Conservation (phyloP, 2,888 invertebrate species). For the Drosophila kokeensis region DNA sequence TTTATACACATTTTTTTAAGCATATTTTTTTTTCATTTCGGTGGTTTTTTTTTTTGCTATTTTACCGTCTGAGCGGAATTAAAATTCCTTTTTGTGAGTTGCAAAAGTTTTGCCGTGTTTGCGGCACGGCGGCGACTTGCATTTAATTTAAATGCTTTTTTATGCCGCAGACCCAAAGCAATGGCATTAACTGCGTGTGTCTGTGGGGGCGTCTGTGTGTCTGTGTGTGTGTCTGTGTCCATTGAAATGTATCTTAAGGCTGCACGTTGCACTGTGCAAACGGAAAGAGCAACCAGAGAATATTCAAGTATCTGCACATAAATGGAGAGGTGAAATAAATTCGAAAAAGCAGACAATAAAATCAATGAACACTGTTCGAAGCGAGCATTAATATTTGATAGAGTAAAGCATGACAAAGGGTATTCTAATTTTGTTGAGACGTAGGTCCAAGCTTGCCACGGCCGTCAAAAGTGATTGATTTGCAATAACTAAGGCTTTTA, state of each 20-base stretch:
- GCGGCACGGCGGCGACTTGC: slow-evolving; percentile 44
- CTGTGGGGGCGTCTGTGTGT: slow-evolving; percentile 12
- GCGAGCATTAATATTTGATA: not conserved
- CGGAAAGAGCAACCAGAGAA: slow-evolving; percentile 9
- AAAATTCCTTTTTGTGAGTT: slow-evolving; percentile 34
- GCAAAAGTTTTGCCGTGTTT: slow-evolving; percentile 40
- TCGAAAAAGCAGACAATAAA: slow-evolving; percentile 1
- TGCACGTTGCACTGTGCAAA: slow-evolving; percentile 19
- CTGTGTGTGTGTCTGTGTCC: slow-evolving; percentile 20
- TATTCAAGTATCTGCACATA: slow-evolving; percentile 3
- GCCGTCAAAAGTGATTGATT: too few species aligned
- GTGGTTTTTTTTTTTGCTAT: slow-evolving; percentile 18
- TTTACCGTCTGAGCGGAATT: slow-evolving; percentile 35
- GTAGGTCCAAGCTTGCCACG: not conserved
- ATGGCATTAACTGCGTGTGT: slow-evolving; percentile 1
- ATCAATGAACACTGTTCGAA: slow-evolving; percentile 5
- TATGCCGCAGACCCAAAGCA: slow-evolving; percentile 25
- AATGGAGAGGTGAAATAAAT: slow-evolving; percentile 1
- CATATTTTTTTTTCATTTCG: slow-evolving; percentile 11
- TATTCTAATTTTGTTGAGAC: not conserved
- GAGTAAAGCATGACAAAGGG: not conserved
- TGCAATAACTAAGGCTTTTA: not conserved
- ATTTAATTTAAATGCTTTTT: slow-evolving; percentile 64
- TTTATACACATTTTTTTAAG: slow-evolving; percentile 20
- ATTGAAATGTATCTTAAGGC: slow-evolving; percentile 48